phyloP scores from a whole-genome alignment of 2,888 invertebrate species.

The Plebejus anna region DNA sequence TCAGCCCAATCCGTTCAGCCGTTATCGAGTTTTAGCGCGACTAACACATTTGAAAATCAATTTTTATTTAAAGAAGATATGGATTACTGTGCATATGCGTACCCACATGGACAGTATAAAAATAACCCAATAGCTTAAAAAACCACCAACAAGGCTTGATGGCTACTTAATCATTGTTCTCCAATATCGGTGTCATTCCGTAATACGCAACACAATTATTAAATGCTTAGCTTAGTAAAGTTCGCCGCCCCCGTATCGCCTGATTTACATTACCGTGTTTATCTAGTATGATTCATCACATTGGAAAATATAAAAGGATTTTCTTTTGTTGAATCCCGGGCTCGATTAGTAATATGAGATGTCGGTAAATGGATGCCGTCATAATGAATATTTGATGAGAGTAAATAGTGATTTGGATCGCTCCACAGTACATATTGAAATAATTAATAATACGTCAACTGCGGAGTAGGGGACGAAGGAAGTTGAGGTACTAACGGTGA shows the following conservation, averaged over 20 bases:
- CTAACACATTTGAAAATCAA: too few relatives aligned
- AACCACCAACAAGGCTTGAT: too few relatives aligned
- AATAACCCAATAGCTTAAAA: too few relatives aligned
- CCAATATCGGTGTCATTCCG: background rate
- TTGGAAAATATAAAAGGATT: constrained; percentile 66
- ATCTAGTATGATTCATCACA: constrained; percentile 71
- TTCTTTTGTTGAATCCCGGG: constrained; percentile 62
- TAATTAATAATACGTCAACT: constrained; percentile 18
- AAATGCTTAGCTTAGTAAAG: constrained; percentile 59
- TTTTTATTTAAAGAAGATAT: too few relatives aligned
- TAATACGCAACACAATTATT: constrained; percentile 42
- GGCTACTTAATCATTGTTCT: too few relatives aligned
- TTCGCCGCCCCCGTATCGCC: constrained; percentile 48
- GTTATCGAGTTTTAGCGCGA: too few relatives aligned
- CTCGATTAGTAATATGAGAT: constrained; percentile 73
- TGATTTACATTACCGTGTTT: constrained; percentile 69
- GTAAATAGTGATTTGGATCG: constrained; percentile 26
- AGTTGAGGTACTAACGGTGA: background rate
- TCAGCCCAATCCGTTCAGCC: too few relatives aligned
- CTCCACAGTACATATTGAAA: background rate
- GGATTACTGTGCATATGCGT: too few relatives aligned
- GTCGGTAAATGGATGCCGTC: constrained; percentile 33
- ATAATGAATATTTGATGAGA: constrained; percentile 28
- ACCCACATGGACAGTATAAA: too few relatives aligned
- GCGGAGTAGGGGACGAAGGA: background rate